These are phyloP conservation scores for Muscicapa comitata DNA, from an alignment of 2,797 vertebrate species.

Conservation along the genomic window DNA sequence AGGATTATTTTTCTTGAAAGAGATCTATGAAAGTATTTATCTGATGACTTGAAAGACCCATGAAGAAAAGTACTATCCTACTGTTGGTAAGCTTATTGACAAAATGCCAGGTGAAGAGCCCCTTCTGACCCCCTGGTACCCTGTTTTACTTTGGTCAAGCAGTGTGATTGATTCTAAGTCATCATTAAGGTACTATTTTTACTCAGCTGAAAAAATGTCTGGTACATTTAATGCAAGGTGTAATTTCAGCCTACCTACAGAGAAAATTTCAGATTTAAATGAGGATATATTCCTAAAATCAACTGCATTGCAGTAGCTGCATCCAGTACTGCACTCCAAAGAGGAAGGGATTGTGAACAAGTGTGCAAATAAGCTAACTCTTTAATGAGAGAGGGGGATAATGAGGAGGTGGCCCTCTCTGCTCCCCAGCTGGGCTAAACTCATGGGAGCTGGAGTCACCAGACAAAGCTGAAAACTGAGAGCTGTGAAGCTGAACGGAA, in stretches of 20 bases:
- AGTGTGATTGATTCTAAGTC: neutral
- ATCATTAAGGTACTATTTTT: neutral
- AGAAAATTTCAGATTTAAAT: neutral
- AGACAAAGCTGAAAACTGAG: neutral
- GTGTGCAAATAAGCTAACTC: neutral
- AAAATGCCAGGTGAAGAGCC: neutral
- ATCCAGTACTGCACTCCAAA: neutral
- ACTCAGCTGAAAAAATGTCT: neutral
- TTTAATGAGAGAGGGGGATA: neutral
- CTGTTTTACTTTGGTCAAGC: neutral
- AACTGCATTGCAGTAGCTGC: neutral
- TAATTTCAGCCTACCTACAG: neutral
- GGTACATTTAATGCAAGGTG: neutral
- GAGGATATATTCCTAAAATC: neutral
- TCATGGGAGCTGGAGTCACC: neutral
- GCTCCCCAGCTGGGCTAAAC: neutral
- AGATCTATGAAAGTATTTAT: neutral
- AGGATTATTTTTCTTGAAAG: slow-evolving; percentile 3
- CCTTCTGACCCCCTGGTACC: neutral
- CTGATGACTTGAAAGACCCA: neutral
- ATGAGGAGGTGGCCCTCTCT: neutral
- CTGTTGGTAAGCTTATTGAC: neutral
- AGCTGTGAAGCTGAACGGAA: neutral
- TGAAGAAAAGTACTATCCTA: neutral
- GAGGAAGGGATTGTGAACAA: neutral